phyloP scores from a whole-genome alignment of 2,888 invertebrate genomes.

The Tachina fera region DNA sequence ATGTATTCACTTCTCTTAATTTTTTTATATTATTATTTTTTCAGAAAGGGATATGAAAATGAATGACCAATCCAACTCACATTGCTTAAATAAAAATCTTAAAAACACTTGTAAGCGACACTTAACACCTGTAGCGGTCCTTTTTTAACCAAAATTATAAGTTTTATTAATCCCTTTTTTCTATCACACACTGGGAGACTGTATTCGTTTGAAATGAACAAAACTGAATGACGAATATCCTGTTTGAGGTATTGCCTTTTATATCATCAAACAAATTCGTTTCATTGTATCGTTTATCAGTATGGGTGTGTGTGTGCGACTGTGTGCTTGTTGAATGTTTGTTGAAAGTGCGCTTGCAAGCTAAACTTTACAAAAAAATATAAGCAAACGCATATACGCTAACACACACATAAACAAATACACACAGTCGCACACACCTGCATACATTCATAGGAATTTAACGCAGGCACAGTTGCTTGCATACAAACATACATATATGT shows the following conservation, averaged over 20 bases:
- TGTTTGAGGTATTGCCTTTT: conserved; percentile 69
- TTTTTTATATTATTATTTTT: neutral
- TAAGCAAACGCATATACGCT: conserved; percentile 7
- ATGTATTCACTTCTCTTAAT: neutral
- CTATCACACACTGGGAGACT: conserved; percentile 33
- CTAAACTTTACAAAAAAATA: conserved; percentile 35
- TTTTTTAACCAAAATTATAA: conserved; percentile 12
- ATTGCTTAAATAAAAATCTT: conserved; percentile 31
- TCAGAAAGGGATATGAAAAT: neutral
- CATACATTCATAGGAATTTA: neutral
- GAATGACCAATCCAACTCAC: conserved; percentile 43
- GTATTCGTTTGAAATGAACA: conserved; percentile 68
- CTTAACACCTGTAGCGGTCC: conserved; percentile 63
- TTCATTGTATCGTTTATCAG: conserved; percentile 60
- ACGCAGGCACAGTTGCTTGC: no score
- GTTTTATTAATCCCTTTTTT: conserved; percentile 29
- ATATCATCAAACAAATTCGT: conserved; percentile 60
- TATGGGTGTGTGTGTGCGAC: conserved; percentile 7
- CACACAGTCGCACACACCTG: conserved; percentile 6
- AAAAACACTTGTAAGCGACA: conserved; percentile 21
- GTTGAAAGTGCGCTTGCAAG: conserved; percentile 58
- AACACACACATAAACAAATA: conserved; percentile 3
- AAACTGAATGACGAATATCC: conserved; percentile 70
- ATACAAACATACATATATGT: neutral
- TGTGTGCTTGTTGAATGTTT: conserved; percentile 39